Conservation (phyloP, 1,140 invertebrate species). For the Micrasema minimum region DNA sequence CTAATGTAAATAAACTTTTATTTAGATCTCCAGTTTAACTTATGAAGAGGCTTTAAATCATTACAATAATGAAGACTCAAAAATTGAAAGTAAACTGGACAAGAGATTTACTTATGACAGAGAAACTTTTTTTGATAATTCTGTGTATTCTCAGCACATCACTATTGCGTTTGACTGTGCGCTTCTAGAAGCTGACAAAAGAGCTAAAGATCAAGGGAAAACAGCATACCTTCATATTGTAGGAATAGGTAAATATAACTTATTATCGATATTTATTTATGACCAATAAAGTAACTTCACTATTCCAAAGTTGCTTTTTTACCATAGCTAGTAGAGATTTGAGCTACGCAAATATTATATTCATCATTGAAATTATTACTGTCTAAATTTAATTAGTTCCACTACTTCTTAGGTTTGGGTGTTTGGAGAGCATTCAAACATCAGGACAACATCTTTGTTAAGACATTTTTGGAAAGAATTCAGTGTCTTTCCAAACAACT, state of each 20-base stretch:
- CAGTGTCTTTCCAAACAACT: constrained; percentile 57
- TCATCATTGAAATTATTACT: neutral
- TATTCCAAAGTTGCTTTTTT: neutral
- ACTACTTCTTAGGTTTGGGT: constrained; percentile 60
- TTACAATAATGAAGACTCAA: constrained; percentile 18
- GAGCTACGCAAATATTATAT: neutral
- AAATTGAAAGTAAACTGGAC: neutral
- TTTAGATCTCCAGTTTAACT: constrained; percentile 18
- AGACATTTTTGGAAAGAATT: constrained; percentile 62
- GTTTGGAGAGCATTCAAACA: constrained; percentile 65
- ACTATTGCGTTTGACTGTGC: constrained; percentile 56
- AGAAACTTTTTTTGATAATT: constrained; percentile 55
- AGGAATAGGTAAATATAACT: constrained; percentile 57
- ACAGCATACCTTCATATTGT: constrained; percentile 59
- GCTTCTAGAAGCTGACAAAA: constrained; percentile 56
- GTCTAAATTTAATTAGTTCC: neutral
- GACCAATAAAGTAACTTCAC: neutral
- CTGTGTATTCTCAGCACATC: constrained; percentile 55
- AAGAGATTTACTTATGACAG: constrained; percentile 32
- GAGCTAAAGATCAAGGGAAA: constrained; percentile 54
- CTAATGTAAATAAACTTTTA: no score
- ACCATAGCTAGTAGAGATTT: neutral
- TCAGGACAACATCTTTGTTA: constrained; percentile 63
- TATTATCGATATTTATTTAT: constrained; percentile 1
- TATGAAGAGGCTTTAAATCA: constrained; percentile 26